Percentiles rank a stretch among this genome's conserved stretches.
These are phyloP conservation scores for Stictocephala bisonia DNA, from an alignment of 2,888 invertebrate species.

Conservation along the genomic window DNA sequence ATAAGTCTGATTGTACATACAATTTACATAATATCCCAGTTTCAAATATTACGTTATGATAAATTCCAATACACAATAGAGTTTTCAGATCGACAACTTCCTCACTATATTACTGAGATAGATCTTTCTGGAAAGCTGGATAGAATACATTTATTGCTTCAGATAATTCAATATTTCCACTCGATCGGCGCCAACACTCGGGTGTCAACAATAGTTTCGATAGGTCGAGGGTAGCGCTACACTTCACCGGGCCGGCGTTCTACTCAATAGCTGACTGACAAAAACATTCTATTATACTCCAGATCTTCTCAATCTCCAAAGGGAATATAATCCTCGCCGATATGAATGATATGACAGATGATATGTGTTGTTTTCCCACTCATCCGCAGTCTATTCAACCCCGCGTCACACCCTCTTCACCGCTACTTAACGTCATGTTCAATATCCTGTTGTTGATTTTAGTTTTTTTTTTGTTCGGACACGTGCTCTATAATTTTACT, in stretches of 20 bases:
- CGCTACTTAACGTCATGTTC: slow-evolving; percentile 11
- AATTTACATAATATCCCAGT: too few species aligned
- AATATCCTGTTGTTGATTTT: not conserved
- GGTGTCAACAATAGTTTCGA: too few species aligned
- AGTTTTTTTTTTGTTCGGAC: not conserved
- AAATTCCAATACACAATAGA: too few species aligned
- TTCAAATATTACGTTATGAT: too few species aligned
- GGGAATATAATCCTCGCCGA: slow-evolving; percentile 22
- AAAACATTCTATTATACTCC: slow-evolving; percentile 33
- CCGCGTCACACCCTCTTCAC: slow-evolving; percentile 33
- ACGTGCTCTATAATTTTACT: too few species aligned
- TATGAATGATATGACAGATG: slow-evolving; percentile 41
- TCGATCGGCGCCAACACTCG: slow-evolving; percentile 16
- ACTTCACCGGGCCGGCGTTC: not conserved
- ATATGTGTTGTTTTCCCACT: slow-evolving; percentile 9
- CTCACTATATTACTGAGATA: too few species aligned
- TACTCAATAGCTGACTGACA: not conserved
- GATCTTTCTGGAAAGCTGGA: too few species aligned
- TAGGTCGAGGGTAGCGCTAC: not conserved
- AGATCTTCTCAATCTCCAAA: too few species aligned
- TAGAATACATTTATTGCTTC: too few species aligned
- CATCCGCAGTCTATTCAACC: not conserved
- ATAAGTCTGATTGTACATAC: too few species aligned
- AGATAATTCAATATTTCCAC: slow-evolving; percentile 1
- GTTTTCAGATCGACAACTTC: too few species aligned